Conservation (phyloP, 92 coral and sea anemone genomes). For the Galaxea fascicularis region DNA sequence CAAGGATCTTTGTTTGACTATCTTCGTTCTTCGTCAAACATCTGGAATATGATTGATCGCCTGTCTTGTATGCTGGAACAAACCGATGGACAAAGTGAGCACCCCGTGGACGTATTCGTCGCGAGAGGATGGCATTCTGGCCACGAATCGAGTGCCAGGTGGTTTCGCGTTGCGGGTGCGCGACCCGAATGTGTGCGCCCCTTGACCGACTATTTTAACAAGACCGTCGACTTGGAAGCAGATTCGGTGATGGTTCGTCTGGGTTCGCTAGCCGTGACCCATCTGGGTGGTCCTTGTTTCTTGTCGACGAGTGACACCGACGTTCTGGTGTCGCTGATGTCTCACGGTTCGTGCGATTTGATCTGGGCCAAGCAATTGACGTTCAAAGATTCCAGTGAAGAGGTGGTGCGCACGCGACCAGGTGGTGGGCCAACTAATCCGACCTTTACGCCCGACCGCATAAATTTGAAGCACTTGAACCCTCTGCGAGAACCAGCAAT, state of each 20-base stretch:
- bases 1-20: not conserved
- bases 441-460: not conserved
- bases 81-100: not conserved
- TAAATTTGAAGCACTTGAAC: not conserved
- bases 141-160: not conserved
- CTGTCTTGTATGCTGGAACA: not conserved
- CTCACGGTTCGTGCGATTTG: not conserved
- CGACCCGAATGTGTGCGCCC: not conserved
- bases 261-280: not conserved
- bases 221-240: constrained; percentile 10
- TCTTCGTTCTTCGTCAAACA: not conserved
- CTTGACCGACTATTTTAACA: not conserved
- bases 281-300: not conserved
- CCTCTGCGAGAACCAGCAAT: constrained; percentile 3
- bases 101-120: not conserved
- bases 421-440: not conserved
- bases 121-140: constrained; percentile 13
- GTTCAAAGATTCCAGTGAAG: not conserved
- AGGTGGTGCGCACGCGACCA: not conserved
- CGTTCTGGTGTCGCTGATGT: not conserved
- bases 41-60: not conserved
- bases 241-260: constrained; percentile 6
- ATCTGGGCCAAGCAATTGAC: not conserved
- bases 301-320: not conserved
- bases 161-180: not conserved